A percentile compares a stretch with the other conserved stretches of the same genome.
Conservation (phyloP, 2,888 invertebrate species). For the Campaea margaritaria region DNA sequence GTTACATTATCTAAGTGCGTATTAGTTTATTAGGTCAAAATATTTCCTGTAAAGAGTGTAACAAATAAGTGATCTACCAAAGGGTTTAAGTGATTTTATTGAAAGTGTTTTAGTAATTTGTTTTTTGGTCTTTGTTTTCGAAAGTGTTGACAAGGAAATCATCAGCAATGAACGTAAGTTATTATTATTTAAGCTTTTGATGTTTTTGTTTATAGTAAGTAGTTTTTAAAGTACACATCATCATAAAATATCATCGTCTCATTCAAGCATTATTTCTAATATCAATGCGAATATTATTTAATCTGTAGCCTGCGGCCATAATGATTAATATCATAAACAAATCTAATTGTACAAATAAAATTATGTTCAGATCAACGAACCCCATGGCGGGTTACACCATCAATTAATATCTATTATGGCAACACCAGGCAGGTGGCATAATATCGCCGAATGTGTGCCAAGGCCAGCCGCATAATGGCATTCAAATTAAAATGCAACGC, state of each 20-base stretch:
- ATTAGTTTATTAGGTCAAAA: not conserved
- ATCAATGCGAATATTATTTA: not conserved
- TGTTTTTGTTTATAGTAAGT: too few relatives aligned
- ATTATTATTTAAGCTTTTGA: too few relatives aligned
- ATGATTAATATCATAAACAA: not conserved
- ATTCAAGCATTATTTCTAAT: not conserved
- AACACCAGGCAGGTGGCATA: constrained; percentile 40
- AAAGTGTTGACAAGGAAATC: constrained; percentile 50
- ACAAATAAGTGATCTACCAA: constrained; percentile 2
- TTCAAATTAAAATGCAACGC: constrained; percentile 36
- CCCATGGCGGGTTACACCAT: constrained; percentile 43
- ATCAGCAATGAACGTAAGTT: constrained; percentile 75
- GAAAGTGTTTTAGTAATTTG: constrained; percentile 12
- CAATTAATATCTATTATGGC: constrained; percentile 43
- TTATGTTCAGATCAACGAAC: constrained; percentile 33
- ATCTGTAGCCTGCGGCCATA: not conserved
- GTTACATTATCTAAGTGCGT: not conserved
- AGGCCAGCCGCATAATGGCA: constrained; percentile 39
- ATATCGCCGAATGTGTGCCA: constrained; percentile 39
- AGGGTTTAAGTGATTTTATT: constrained; percentile 12
- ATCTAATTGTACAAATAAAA: constrained; percentile 3
- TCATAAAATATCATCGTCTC: too few relatives aligned
- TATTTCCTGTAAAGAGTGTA: not conserved
- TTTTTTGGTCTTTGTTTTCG: constrained; percentile 15
- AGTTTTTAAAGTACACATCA: too few relatives aligned